Conservation (phyloP, 2,113 vertebrate species). For the Noturus placidus region DNA sequence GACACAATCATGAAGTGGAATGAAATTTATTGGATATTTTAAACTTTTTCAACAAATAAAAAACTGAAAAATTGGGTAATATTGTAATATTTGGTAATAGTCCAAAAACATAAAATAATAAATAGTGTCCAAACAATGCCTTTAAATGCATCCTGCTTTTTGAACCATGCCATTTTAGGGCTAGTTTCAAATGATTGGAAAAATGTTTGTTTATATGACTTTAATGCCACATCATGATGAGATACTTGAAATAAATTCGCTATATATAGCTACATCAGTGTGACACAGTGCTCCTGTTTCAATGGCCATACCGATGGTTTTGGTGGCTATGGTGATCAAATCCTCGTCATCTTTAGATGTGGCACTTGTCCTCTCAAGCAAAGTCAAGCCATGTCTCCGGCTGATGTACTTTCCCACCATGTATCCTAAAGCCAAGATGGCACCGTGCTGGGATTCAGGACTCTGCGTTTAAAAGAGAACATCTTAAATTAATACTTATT, state of each 20-base stretch:
- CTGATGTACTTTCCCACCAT: slow-evolving; percentile 90
- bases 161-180: not conserved
- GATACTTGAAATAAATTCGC: not conserved
- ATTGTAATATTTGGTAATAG: not conserved
- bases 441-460: slow-evolving; percentile 92
- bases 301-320: slow-evolving; percentile 81
- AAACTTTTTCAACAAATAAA: no score
- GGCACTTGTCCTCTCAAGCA: slow-evolving; percentile 63
- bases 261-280: not conserved
- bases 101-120: slow-evolving; percentile 11
- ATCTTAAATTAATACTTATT: not conserved
- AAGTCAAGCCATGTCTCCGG: slow-evolving; percentile 71
- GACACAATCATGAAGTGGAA: no score
- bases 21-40: no score
- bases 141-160: not conserved
- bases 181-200: not conserved
- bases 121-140: not conserved
- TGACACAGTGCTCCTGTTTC: not conserved
- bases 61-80: no score
- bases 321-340: slow-evolving; percentile 82
- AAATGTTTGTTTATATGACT: not conserved
- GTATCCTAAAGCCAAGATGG: slow-evolving; percentile 92
- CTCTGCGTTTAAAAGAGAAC: slow-evolving; percentile 71
- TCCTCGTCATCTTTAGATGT: slow-evolving; percentile 78
- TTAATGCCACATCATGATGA: not conserved